Percentiles rank a stretch among this genome's conserved stretches.
Conservation (phyloP, 1,140 invertebrate genomes). For the Drosophila bipectinata region DNA sequence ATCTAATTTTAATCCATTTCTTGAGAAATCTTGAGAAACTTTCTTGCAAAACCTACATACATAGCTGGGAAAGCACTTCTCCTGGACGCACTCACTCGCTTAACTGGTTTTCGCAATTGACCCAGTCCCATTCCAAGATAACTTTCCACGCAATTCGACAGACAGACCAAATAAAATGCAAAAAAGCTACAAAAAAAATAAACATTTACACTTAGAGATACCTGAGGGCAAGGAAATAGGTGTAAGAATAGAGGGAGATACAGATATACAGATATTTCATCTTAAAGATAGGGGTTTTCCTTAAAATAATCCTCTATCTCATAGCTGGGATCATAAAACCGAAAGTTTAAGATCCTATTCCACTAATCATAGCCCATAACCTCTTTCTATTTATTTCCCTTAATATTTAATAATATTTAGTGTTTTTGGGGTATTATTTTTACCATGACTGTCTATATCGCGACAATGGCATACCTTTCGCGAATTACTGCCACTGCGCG, state of each 20-base stretch:
- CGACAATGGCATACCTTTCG: constrained; percentile 60
- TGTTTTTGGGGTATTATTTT: not conserved
- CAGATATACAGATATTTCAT: too few species aligned
- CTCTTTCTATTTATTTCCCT: too few species aligned
- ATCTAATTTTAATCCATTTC: constrained; percentile 26
- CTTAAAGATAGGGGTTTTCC: too few species aligned
- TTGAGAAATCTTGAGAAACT: constrained; percentile 28
- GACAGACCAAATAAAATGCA: constrained; percentile 53
- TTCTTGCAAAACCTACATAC: constrained; percentile 1
- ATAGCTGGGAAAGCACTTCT: constrained; percentile 25
- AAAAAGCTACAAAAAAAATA: constrained; percentile 19
- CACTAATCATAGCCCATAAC: too few species aligned
- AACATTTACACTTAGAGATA: not conserved
- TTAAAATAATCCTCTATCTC: too few species aligned
- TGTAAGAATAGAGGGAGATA: not conserved
- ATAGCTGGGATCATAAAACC: too few species aligned
- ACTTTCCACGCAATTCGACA: constrained; percentile 71
- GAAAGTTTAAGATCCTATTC: too few species aligned
- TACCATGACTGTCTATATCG: constrained; percentile 1
- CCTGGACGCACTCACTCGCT: constrained; percentile 13
- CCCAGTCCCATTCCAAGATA: constrained; percentile 58
- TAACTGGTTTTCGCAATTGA: constrained; percentile 68
- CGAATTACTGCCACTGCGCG: constrained; percentile 54
- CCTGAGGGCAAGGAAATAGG: constrained; percentile 5
- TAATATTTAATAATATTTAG: not conserved